Evolutionary conservation across 2,113 vertebrate genomes (phyloP).

Genomic region (Aramus guarauna): DNA sequence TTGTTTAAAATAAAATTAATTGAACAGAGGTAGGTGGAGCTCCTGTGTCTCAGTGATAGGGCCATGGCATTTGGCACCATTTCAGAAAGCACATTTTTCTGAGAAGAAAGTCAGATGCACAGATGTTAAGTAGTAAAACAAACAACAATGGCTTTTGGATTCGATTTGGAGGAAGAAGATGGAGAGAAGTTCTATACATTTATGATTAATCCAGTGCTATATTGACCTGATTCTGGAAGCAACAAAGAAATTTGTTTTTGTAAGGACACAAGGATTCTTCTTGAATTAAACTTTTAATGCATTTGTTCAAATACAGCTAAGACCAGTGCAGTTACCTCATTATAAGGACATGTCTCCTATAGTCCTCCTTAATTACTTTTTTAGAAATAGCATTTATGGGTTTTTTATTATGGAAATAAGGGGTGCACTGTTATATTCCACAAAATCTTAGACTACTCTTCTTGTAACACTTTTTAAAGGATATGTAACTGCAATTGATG

Average conservation of each 20-base stretch:
- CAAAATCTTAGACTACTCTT: not conserved
- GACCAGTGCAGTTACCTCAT: not conserved
- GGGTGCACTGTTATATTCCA: not conserved
- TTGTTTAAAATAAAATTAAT: not conserved
- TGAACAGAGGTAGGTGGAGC: not conserved
- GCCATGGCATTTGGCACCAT: not conserved
- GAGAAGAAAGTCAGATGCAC: not conserved
- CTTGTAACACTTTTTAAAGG: not conserved
- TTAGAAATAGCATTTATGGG: not conserved
- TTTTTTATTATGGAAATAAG: not conserved
- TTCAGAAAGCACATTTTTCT: not conserved
- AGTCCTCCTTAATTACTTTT: not conserved
- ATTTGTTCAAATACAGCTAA: not conserved
- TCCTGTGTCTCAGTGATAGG: not conserved
- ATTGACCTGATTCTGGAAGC: not conserved
- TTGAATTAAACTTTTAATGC: not conserved
- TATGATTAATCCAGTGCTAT: not conserved
- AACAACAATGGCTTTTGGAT: not conserved
- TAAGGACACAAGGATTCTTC: not conserved
- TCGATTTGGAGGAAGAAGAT: not conserved
- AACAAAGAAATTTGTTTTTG: not conserved
- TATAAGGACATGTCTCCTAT: not conserved
- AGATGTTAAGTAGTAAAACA: not conserved
- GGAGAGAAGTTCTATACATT: not conserved
- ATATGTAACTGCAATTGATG: not conserved